Evolutionary conservation across 2,888 invertebrate genomes (phyloP).

Genomic region (Uropetala carovei): DNA sequence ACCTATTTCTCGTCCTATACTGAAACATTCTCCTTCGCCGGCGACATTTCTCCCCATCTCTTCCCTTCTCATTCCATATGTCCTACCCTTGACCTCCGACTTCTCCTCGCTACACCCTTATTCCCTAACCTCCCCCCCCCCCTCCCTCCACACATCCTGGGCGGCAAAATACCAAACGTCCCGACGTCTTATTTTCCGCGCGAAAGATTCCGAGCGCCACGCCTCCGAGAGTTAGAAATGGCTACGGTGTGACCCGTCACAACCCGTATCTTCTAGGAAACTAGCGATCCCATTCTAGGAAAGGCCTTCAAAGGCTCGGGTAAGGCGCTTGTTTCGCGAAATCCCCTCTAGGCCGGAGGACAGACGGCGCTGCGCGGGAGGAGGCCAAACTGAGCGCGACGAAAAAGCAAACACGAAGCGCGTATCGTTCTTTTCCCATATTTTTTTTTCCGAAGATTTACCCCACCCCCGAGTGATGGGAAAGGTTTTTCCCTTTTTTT

Average conservation of each 20-base stretch:
- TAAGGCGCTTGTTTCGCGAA: not conserved
- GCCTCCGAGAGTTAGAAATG: not conserved
- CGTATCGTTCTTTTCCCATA: conserved; percentile 23
- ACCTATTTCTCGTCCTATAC: too few relatives aligned
- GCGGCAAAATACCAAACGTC: not conserved
- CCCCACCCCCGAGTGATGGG: not conserved
- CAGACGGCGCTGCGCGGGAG: not conserved
- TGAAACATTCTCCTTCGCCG: too few relatives aligned
- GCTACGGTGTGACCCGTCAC: conserved; percentile 1
- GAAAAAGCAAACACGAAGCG: not conserved
- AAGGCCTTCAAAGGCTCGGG: conserved; percentile 6
- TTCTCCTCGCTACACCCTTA: not conserved
- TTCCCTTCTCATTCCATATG: too few relatives aligned
- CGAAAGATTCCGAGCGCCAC: not conserved
- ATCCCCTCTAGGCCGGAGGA: not conserved
- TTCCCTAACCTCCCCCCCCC: not conserved
- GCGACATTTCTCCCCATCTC: too few relatives aligned
- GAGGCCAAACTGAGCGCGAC: conserved; percentile 1
- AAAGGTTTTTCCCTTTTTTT: not conserved
- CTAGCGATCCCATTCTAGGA: not conserved
- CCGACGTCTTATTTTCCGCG: not conserved
- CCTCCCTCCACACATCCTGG: not conserved
- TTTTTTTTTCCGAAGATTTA: not conserved
- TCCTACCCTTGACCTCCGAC: too few relatives aligned
- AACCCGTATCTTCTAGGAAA: not conserved